These are phyloP conservation scores for Solen grandis DNA, from an alignment of 1,140 invertebrate species.

Conservation along the genomic window DNA sequence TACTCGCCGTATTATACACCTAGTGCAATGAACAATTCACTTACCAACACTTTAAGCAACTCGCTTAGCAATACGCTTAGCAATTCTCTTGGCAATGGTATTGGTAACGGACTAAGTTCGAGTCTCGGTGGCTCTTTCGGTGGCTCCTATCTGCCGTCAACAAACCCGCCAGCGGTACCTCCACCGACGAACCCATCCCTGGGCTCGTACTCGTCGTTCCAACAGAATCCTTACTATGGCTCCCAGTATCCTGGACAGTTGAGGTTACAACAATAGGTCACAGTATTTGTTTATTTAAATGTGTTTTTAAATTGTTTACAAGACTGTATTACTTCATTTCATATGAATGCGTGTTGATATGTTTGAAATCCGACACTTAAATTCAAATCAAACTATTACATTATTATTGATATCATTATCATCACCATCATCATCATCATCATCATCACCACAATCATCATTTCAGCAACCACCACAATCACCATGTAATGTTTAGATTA, in stretches of 20 bases:
- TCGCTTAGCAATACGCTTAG: slow-evolving; percentile 38
- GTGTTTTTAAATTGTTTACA: no score
- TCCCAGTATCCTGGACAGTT: slow-evolving; percentile 63
- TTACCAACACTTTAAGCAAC: slow-evolving; percentile 57
- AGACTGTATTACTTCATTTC: no score
- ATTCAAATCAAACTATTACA: no score
- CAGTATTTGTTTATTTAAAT: no score
- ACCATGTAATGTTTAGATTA: no score
- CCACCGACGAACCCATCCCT: slow-evolving; percentile 45
- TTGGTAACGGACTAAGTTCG: slow-evolving; percentile 35
- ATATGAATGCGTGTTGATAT: no score
- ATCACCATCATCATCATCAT: no score
- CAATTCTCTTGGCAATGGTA: slow-evolving; percentile 50
- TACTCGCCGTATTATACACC: slow-evolving; percentile 66
- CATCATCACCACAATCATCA: no score
- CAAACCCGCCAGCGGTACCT: slow-evolving; percentile 58
- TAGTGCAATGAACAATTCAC: slow-evolving; percentile 60
- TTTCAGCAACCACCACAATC: no score
- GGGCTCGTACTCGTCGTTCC: slow-evolving; percentile 60
- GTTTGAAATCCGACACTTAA: no score
- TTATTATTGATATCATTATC: no score
- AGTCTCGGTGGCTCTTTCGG: slow-evolving; percentile 57
- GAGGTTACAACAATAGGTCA: slow-evolving; percentile 43
- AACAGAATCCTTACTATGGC: slow-evolving; percentile 65
- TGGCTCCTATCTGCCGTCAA: slow-evolving; percentile 55